These are phyloP conservation scores for Apis florea DNA, from an alignment of 1,140 invertebrate genomes.

Conservation along the genomic window DNA sequence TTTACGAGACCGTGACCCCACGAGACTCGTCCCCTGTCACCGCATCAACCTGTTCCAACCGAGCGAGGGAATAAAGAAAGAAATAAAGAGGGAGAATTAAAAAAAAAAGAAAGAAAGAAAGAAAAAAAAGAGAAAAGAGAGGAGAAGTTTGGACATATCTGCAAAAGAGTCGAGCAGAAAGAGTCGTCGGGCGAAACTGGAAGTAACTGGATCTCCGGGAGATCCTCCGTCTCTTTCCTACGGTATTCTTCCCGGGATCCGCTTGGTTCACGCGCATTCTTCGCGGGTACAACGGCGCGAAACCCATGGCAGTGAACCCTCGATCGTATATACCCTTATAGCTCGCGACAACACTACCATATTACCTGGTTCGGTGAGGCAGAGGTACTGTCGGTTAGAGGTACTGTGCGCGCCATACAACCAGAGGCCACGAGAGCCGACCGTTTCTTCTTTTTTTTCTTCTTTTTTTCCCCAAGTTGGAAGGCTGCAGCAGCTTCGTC, in stretches of 20 bases:
- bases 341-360: conserved; percentile 39
- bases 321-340: conserved; percentile 15
- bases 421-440: conserved; percentile 14
- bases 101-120: neutral
- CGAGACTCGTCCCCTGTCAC: conserved; percentile 25
- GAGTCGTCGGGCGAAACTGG: conserved; percentile 43
- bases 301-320: conserved; percentile 20
- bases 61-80: neutral
- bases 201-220: conserved; percentile 45
- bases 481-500: neutral
- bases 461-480: conserved; percentile 23
- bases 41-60: conserved; percentile 43
- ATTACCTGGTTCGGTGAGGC: conserved; percentile 13
- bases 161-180: conserved; percentile 34
- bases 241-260: conserved; percentile 28
- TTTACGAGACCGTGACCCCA: conserved; percentile 28
- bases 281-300: conserved; percentile 39
- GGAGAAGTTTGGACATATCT: conserved; percentile 50
- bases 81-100: too few relatives aligned
- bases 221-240: conserved; percentile 15
- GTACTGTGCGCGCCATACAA: neutral
- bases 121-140: conserved; percentile 7
- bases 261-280: conserved; percentile 30
- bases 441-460: conserved; percentile 34
- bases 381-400: neutral